Evolutionary conservation across 2,113 vertebrate genomes (phyloP).

Genomic region (Ophiodon elongatus): DNA sequence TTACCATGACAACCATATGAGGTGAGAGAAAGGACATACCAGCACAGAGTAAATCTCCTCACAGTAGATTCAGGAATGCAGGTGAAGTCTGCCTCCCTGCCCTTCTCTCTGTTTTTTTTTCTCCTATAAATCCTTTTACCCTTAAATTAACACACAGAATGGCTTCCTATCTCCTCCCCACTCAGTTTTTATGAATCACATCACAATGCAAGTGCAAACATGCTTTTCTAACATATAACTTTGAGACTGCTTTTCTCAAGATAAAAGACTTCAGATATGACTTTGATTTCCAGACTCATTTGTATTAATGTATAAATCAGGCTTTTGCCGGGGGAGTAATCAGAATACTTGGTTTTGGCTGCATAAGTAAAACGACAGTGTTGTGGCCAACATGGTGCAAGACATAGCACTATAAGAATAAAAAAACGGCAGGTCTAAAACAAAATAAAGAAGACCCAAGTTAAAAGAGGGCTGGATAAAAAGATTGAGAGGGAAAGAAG

Average conservation of each 20-base stretch:
- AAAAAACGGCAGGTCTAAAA: slow-evolving; percentile 27
- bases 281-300: slow-evolving; percentile 58
- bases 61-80: slow-evolving; percentile 70
- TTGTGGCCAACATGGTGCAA: no score
- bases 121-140: slow-evolving; percentile 33
- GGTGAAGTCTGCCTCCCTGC: slow-evolving; percentile 59
- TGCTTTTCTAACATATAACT: slow-evolving; percentile 30
- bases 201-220: slow-evolving; percentile 31
- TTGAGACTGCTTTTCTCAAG: slow-evolving; percentile 39
- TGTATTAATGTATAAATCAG: slow-evolving; percentile 58
- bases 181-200: slow-evolving; percentile 56
- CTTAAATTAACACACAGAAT: slow-evolving; percentile 37
- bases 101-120: slow-evolving; percentile 23
- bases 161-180: background rate
- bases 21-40: slow-evolving; percentile 77
- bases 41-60: slow-evolving; percentile 67
- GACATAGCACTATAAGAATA: no score
- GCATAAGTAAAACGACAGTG: no score
- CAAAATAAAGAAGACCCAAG: slow-evolving; percentile 20
- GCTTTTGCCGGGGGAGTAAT: slow-evolving; percentile 54
- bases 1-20: slow-evolving; percentile 66
- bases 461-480: slow-evolving; percentile 3
- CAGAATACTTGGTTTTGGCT: no score
- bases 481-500: background rate
- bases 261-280: slow-evolving; percentile 38